Evolutionary conservation across 2,888 invertebrate species (phyloP).

Genomic region (Emmelina monodactyla): DNA sequence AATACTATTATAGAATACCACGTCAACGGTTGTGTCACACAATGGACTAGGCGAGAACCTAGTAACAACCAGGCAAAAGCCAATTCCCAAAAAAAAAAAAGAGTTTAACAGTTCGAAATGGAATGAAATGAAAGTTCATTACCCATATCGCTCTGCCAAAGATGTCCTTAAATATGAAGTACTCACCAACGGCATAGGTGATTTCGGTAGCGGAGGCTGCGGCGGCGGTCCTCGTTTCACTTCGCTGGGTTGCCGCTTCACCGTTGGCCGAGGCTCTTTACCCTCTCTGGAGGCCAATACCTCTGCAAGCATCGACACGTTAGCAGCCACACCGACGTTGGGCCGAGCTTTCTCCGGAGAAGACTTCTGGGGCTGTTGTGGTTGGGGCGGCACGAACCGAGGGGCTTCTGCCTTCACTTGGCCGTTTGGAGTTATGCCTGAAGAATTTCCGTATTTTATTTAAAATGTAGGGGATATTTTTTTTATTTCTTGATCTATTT

Average conservation of each 20-base stretch:
- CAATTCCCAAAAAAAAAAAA: neutral
- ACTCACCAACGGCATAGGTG: conserved; percentile 73
- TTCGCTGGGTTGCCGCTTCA: conserved; percentile 48
- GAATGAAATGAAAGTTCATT: neutral
- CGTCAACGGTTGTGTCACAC: too few relatives aligned
- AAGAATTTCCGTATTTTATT: too few relatives aligned
- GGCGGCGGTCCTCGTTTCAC: conserved; percentile 74
- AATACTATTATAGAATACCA: too few relatives aligned
- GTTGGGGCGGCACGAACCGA: conserved; percentile 36
- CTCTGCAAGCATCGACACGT: conserved; percentile 35
- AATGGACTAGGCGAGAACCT: too few relatives aligned
- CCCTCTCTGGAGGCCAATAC: conserved; percentile 35
- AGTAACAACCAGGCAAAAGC: too few relatives aligned
- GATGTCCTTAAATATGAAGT: neutral
- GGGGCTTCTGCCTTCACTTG: conserved; percentile 45
- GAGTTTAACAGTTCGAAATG: neutral
- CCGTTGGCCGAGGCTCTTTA: conserved; percentile 46
- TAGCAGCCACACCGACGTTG: too few relatives aligned
- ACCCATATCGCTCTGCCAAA: neutral
- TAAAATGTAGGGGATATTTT: too few relatives aligned
- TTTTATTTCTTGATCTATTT: too few relatives aligned
- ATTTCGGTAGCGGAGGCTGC: conserved; percentile 86
- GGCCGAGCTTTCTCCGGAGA: conserved; percentile 32
- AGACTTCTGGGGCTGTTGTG: conserved; percentile 27
- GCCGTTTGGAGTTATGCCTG: conserved; percentile 47